Evolutionary conservation across 1,140 invertebrate species (phyloP).

Genomic region (Chlorops oryzae): DNA sequence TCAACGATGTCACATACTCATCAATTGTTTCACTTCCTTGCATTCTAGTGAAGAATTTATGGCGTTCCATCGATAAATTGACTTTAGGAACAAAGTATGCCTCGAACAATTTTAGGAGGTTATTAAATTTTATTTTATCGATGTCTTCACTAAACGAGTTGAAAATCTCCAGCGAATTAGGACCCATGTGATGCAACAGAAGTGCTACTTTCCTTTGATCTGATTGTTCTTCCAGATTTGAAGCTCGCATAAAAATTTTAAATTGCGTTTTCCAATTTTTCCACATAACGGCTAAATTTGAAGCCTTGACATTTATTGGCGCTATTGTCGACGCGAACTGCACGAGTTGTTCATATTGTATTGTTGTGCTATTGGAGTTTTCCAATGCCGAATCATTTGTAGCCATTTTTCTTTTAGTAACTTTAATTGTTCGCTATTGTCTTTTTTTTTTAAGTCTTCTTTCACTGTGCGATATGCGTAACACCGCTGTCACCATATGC

Average conservation of each 20-base stretch:
- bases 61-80: slow-evolving; percentile 18
- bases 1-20: slow-evolving; percentile 14
- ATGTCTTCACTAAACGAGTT: slow-evolving; percentile 21
- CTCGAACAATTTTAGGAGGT: slow-evolving; percentile 15
- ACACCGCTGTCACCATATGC: no score
- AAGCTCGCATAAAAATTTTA: slow-evolving; percentile 18
- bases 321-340: slow-evolving; percentile 1
- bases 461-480: no score
- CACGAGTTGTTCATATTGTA: no score
- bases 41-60: slow-evolving; percentile 20
- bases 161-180: slow-evolving; percentile 17
- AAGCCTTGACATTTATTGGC: slow-evolving; percentile 4
- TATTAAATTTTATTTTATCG: slow-evolving; percentile 13
- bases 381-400: no score
- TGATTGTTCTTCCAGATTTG: slow-evolving; percentile 23
- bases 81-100: slow-evolving; percentile 18
- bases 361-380: no score
- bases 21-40: slow-evolving; percentile 18
- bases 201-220: slow-evolving; percentile 22
- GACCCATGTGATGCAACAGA: slow-evolving; percentile 18
- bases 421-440: no score
- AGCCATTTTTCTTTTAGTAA: no score
- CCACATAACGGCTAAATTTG: slow-evolving; percentile 12
- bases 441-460: no score
- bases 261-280: slow-evolving; percentile 16